Base-by-base conservation (phyloP, 2,113 vertebrate species). In the Actenoides lindsayi region DNA sequence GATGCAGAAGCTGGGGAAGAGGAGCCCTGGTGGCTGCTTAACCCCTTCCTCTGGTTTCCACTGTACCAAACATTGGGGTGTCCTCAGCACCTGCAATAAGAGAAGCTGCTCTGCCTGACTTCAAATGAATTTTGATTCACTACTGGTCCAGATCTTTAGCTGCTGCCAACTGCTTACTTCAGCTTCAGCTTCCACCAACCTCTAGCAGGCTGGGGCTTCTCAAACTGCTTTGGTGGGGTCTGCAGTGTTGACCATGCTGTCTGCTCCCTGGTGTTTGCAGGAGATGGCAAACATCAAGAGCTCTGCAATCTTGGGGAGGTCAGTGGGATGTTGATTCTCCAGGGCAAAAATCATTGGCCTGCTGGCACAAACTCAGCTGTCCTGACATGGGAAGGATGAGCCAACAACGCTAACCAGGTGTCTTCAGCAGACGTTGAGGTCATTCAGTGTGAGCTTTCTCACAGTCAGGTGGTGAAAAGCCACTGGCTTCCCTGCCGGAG, bases 331-430 rank as follows among this genome's bases (percentile, higher is more conserved):
- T n/a, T 56, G 73, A 25, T 79, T 11, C 44, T 79, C 19, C 37
- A 42, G 35, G n/a, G 57, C 57, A 86, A n/a, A 92, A 77, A 20
- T 69, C 39, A 27, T 24, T 37, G 70, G 23, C 21, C 12, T 1
- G 0, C 30, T 83, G 71, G 7, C 28, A 78, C 0, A 0, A 54
- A 24, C 12, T 50, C 64, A 77, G 37, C 24, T 44, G 21, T 69
- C 48, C 76, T 1, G 0, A 16, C 27, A 48, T 0, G 0, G 35
- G 30, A 62, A 59, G 20, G 16, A 27, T 0, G 3, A 75, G 59
- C 62, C 62, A 57, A 14, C 6, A 64, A 2, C 1, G 5, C 30
- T 23, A 59, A 16, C 7, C 23, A 42, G 30, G 5, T 41, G 9
- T 35, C 48, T 83, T 63, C 60, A 74, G 33, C 30, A 74, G 50